Evolutionary conservation across 2,888 invertebrate species (phyloP), one percentile per base, ranked within the genome.

Genomic region (Drosophila fungiperda): DNA sequence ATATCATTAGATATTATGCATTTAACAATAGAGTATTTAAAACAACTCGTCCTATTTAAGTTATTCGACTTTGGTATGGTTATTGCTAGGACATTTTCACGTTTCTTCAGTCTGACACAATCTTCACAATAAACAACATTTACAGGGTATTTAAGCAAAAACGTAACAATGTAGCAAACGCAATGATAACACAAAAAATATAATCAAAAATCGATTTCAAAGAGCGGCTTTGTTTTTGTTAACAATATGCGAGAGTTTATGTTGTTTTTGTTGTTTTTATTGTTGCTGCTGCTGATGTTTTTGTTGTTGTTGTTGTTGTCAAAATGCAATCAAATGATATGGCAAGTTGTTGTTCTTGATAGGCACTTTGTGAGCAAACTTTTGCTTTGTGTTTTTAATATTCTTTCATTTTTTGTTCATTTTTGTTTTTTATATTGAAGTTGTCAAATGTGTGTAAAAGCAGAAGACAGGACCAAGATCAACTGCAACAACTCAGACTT

Each of bases 181-280:
- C 65, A 84, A 83, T 90, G 89, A 84, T 90, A 90, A 90, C 81
- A 82, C 69, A 87, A 87, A 87, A 90, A 87, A 89, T 89, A 84
- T 89, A 90, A 86, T 89, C 90, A 89, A 90, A 86, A 90, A 89
- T 89, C 90, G 90, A 86, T 86, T 86, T 76, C 57, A 78, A 90
- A 89, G 88, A 84, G 85, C 73, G 87, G 72, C 89, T 80, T 87
- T 75, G 78, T 77, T 83, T 85, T 83, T 84, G 75, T 68, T 68
- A 81, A 76, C 84, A 85, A 85, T 89, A 89, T 90, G 90, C 72
- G 81, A 63, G 45, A 60, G 50, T 53, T 63, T 29, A 6, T 29
- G 29, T 29, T 29, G 29, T 5, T 26, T 26, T 58, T 73, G 42
- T 65, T 73, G 57, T 48, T 69, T 36, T 33, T 64, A 26, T 50